phyloP scores from a whole-genome alignment of 1,140 invertebrate genomes.

The Anoplophora glabripennis region DNA sequence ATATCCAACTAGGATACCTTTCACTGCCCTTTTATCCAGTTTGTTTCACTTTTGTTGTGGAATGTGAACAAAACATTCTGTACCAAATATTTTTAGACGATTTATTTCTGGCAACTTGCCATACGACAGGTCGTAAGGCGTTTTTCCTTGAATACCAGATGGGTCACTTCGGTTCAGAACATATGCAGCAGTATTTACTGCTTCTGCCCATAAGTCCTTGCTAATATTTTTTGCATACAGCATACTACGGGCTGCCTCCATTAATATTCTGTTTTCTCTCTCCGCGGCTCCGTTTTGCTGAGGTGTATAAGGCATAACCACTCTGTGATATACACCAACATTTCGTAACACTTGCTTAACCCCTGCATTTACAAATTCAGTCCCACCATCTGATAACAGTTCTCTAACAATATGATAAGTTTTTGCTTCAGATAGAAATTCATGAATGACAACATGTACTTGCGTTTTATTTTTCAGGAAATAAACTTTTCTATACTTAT shows the following conservation, averaged over 20 bases:
- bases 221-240: conserved; percentile 5
- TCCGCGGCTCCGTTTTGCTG: conserved; percentile 1
- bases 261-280: conserved; percentile 3
- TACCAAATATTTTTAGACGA: conserved; percentile 29
- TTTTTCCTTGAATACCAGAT: conserved; percentile 29
- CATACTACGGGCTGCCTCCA: conserved; percentile 12
- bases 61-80: conserved; percentile 32
- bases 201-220: conserved; percentile 20
- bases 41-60: conserved; percentile 34
- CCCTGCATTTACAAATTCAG: too few relatives aligned
- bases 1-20: too few relatives aligned
- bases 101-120: conserved; percentile 19
- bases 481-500: too few relatives aligned
- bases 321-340: too few relatives aligned
- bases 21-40: conserved; percentile 31
- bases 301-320: conserved; percentile 3
- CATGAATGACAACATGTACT: too few relatives aligned
- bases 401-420: too few relatives aligned
- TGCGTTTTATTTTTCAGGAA: too few relatives aligned
- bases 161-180: conserved; percentile 43
- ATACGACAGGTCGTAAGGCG: conserved; percentile 42
- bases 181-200: conserved; percentile 25
- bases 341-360: too few relatives aligned
- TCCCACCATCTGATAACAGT: too few relatives aligned
- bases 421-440: too few relatives aligned